These are phyloP conservation scores for Artibeus lituratus DNA, from an alignment of 2,797 vertebrate genomes.

Conservation along the genomic window DNA sequence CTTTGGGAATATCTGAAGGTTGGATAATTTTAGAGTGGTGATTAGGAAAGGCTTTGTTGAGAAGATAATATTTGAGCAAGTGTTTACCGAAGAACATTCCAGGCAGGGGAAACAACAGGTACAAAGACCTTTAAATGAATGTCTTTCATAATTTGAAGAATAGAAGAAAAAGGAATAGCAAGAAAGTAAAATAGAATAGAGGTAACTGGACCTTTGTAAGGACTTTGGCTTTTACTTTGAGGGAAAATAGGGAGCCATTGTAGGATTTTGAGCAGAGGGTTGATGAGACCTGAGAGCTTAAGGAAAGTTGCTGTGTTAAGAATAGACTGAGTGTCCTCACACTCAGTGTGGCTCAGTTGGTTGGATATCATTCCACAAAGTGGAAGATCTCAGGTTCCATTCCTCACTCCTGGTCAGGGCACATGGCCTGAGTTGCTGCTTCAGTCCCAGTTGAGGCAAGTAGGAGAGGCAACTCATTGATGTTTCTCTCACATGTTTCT, in stretches of 20 bases:
- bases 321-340: background rate
- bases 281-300: background rate
- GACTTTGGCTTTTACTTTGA: conserved; percentile 17
- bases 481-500: background rate
- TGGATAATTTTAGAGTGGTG: background rate
- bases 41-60: background rate
- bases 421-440: background rate
- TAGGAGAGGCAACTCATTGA: background rate
- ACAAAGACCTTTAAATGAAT: background rate
- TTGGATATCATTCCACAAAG: background rate
- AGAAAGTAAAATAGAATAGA: background rate
- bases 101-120: background rate
- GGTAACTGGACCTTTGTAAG: background rate
- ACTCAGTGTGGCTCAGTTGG: background rate
- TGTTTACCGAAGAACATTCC: background rate
- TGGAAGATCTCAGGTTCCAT: background rate
- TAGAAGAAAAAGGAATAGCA: background rate
- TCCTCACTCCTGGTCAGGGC: background rate
- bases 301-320: background rate
- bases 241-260: background rate
- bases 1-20: background rate
- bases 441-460: background rate
- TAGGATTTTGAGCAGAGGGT: background rate
- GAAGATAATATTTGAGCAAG: conserved; percentile 12
- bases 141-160: background rate